Conservation (phyloP, 2,113 vertebrate species). For the Struthio camelus region DNA sequence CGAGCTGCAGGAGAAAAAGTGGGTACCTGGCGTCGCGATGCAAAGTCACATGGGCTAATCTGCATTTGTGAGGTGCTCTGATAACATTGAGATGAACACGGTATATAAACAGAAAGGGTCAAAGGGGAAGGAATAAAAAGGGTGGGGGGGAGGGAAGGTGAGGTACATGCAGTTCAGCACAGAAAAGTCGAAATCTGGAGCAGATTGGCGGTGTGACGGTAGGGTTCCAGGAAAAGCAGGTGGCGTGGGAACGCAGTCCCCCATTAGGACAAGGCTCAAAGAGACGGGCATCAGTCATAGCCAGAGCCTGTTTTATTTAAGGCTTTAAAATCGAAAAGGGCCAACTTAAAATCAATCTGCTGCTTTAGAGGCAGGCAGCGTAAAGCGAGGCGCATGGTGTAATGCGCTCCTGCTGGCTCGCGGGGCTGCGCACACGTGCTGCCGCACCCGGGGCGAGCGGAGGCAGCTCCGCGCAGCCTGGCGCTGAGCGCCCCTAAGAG, state of each 20-base stretch:
- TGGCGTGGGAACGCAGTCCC: slow-evolving; percentile 33
- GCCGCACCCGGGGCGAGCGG: background rate
- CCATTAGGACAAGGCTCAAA: slow-evolving; percentile 38
- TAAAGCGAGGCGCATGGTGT: background rate
- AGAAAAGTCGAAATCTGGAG: slow-evolving; percentile 60
- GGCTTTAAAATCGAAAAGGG: slow-evolving; percentile 28
- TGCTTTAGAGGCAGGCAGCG: background rate
- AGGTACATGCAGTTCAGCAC: background rate
- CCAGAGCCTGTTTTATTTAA: slow-evolving; percentile 26
- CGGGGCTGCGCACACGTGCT: slow-evolving; percentile 18
- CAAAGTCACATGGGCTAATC: background rate
- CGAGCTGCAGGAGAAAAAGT: background rate
- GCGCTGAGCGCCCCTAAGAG: background rate
- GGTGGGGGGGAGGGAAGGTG: no score
- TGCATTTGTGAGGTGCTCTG: background rate
- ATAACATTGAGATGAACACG: background rate
- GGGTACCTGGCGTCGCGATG: background rate
- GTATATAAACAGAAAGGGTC: slow-evolving; percentile 39
- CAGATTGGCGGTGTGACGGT: slow-evolving; percentile 20
- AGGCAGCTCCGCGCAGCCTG: background rate
- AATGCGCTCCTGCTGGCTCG: background rate
- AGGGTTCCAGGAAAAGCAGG: slow-evolving; percentile 61
- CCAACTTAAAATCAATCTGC: slow-evolving; percentile 42
- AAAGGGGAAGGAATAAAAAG: background rate
- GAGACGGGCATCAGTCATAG: slow-evolving; percentile 11